Evolutionary conservation across 2,888 invertebrate genomes (phyloP), one percentile per base, ranked within the genome.

Genomic region (Octodonta nipae): DNA sequence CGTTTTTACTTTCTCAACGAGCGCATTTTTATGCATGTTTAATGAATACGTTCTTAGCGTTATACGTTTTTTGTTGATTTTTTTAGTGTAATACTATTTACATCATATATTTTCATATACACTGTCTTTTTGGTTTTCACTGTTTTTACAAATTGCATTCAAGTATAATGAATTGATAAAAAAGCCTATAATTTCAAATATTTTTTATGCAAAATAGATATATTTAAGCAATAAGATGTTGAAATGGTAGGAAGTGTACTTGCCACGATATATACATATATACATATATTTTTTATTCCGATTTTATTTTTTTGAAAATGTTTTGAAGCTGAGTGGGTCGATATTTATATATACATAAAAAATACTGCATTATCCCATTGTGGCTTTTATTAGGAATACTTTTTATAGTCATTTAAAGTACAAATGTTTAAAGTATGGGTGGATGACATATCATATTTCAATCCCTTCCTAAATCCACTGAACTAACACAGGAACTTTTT

Each of bases 321-420:
- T 43, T 43, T 43, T 41, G 34, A 43, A 35, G 43, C 43, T 41
- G 36, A 40, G 39, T 41, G 41, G 39, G 38, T 39, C 37, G 34
- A 33, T 42, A 40, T 34, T 37, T 27, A 35, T 33, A 26, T 20
- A 30, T 17, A 33, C 17, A 15, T n/a, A 13, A 22, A 30, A 35
- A 41, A 41, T 41, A 41, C 40, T 43, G 44, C 41, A 46, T 42
- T 46, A 42, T 40, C 44, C 43, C 43, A 40, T 42, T 43, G 46
- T 48, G 47, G 47, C 47, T 49, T 48, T 41, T 41, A 47, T 48
- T 47, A 43, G 45, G n/a, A n/a, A 47, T 65, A 66, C 71, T 49
- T 45, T 47, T 70, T 74, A 75, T 78, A 78, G 78, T 78, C 78
- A 77, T 77, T 77, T 75, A 49, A 75, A 78, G 78, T 78, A 78